phyloP scores from a whole-genome alignment of 2,113 vertebrate genomes.

The Trematocara stigmaticum region DNA sequence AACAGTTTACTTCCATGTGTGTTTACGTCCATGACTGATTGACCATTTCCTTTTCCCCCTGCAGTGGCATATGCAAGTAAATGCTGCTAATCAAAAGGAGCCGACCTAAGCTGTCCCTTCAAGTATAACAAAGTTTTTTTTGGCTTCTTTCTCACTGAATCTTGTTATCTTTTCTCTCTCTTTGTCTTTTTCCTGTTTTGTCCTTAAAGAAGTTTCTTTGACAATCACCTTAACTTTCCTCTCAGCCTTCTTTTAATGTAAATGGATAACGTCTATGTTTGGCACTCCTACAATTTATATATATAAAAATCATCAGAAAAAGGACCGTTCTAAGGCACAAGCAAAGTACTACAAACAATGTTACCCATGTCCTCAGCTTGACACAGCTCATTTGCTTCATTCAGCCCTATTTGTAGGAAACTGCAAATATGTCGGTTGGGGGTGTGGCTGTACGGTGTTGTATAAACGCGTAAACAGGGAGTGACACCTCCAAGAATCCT shows the following conservation, averaged over 20 bases:
- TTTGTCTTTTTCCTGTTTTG: background rate
- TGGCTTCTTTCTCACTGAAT: background rate
- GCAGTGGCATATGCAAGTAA: background rate
- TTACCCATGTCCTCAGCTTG: background rate
- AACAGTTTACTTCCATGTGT: background rate
- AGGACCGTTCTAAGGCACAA: background rate
- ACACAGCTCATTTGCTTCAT: background rate
- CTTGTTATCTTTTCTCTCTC: background rate
- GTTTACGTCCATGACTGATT: background rate
- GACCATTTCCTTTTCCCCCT: background rate
- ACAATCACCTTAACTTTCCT: background rate
- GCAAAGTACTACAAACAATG: background rate
- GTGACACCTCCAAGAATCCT: background rate
- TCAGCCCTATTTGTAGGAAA: background rate
- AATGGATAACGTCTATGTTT: background rate
- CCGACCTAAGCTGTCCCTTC: background rate
- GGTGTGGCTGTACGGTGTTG: background rate
- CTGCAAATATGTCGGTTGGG: background rate
- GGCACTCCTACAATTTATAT: fast-evolving
- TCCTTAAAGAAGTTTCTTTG: background rate
- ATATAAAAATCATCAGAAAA: background rate
- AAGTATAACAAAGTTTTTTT: background rate
- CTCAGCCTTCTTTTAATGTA: background rate
- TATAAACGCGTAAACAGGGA: background rate
- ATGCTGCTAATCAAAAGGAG: background rate